Base-by-base conservation (phyloP, 2,113 vertebrate species). In the Burhinus bistriatus region DNA sequence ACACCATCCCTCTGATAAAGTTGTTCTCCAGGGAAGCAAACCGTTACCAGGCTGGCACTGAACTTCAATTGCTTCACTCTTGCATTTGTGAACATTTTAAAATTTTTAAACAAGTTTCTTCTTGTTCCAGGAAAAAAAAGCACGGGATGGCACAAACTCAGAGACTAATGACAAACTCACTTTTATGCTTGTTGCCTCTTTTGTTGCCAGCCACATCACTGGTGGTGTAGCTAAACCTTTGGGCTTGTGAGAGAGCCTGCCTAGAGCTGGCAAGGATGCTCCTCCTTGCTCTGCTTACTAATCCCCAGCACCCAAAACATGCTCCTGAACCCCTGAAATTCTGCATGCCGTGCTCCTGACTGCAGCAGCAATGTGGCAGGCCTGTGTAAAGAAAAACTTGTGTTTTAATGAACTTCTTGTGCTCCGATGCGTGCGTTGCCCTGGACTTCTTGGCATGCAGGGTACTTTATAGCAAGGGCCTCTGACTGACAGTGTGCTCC, bases 371-470 rank as follows among this genome's bases (percentile, higher is more conserved):
- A 8, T 6, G 51, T 13, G 11, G 42, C 12, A 55, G 55, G 42
- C 57, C 75, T 62, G 29, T 9, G 18, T 2, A 18, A 54, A 47
- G 51, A 20, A 44, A 65, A 83, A 23, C 9, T 12, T 15, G 18
- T 4, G 5, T 64, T 71, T 47, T 32, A 25, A 16, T 57, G 9
- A 27, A 49, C 30, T 27, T 6, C 15, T 49, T 73, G 34, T 12
- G 23, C 71, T 83, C 27, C 5, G 17, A 13, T 34, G 27, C 1
- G 0, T 34, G 38, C 23, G 1, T 18, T 14, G 2, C 40, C 30
- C 58, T 57, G 36, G 72, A 9, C 13, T 68, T 54, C 75, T 58
- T 0, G 0, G 32, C 9, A 2, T 0, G 0, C 4, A 12, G 20
- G 11, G 51, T 61, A 5, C 44, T 32, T 52, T 8, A 42, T 1